Conservation (phyloP, 2,888 invertebrate genomes). For the Ormyrus nitidulus region DNA sequence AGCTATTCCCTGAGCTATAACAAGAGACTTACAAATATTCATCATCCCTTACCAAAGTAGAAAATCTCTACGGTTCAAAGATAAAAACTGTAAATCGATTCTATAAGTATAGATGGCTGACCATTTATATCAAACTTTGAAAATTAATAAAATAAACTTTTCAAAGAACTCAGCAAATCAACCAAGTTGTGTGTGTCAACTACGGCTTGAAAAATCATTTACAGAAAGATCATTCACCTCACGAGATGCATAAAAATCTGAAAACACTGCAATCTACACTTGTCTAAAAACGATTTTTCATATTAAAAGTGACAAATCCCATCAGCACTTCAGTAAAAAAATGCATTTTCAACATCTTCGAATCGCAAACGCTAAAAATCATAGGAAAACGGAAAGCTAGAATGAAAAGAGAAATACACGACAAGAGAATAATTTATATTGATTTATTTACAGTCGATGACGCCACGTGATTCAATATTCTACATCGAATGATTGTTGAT, state of each 20-base stretch:
- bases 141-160: conserved; percentile 49
- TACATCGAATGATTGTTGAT: conserved; percentile 61
- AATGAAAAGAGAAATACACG: conserved; percentile 49
- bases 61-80: conserved; percentile 49
- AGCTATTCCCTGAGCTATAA: conserved; percentile 57
- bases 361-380: conserved; percentile 31
- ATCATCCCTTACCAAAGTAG: conserved; percentile 50
- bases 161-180: conserved; percentile 38
- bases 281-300: conserved; percentile 37
- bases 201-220: conserved; percentile 11
- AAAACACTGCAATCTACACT: conserved; percentile 34
- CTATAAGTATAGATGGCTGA: conserved; percentile 35
- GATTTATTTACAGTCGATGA: conserved; percentile 65
- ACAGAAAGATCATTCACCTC: conserved; percentile 17
- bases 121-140: conserved; percentile 24
- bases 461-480: conserved; percentile 48
- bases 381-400: conserved; percentile 1
- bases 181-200: conserved; percentile 6
- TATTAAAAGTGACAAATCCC: conserved; percentile 51
- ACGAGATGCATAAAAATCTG: conserved; percentile 41
- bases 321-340: conserved; percentile 49
- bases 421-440: conserved; percentile 63
- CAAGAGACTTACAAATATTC: conserved; percentile 56
- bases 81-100: conserved; percentile 46
- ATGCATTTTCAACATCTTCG: conserved; percentile 57